Evolutionary conservation across 2,888 invertebrate species (phyloP).

Genomic region (Perdita meconis): DNA sequence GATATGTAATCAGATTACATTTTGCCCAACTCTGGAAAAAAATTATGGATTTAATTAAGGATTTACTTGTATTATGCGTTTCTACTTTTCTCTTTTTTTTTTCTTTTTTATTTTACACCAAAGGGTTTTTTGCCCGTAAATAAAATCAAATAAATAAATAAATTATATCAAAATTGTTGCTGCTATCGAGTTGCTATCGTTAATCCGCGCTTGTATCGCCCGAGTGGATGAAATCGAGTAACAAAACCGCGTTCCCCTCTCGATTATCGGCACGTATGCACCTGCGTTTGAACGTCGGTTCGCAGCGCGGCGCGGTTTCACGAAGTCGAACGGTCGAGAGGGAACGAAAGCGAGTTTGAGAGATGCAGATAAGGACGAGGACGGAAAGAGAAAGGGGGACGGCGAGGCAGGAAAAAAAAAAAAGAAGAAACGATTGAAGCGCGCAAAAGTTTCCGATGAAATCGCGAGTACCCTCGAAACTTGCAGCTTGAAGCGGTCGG

Average conservation of each 20-base stretch:
- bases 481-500: constrained; percentile 72
- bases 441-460: constrained; percentile 80
- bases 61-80: no score
- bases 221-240: constrained; percentile 49
- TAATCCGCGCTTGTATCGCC: neutral
- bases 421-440: constrained; percentile 66
- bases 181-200: neutral
- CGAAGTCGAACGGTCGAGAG: constrained; percentile 12
- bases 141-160: no score
- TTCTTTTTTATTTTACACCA: no score
- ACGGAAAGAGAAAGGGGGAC: neutral
- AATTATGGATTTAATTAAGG: no score
- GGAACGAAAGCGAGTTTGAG: constrained; percentile 43
- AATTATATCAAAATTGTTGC: no score
- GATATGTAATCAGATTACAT: no score
- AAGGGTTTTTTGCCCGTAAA: no score
- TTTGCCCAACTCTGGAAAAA: no score
- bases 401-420: constrained; percentile 14
- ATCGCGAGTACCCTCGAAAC: constrained; percentile 79
- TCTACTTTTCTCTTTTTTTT: no score
- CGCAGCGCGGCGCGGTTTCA: constrained; percentile 29
- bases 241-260: constrained; percentile 36
- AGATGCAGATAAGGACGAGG: constrained; percentile 50
- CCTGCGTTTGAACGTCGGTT: constrained; percentile 34
- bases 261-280: constrained; percentile 48